These are phyloP conservation scores for Sebastes steindachneri DNA, from an alignment of 2,797 vertebrate species.

Conservation along the genomic window DNA sequence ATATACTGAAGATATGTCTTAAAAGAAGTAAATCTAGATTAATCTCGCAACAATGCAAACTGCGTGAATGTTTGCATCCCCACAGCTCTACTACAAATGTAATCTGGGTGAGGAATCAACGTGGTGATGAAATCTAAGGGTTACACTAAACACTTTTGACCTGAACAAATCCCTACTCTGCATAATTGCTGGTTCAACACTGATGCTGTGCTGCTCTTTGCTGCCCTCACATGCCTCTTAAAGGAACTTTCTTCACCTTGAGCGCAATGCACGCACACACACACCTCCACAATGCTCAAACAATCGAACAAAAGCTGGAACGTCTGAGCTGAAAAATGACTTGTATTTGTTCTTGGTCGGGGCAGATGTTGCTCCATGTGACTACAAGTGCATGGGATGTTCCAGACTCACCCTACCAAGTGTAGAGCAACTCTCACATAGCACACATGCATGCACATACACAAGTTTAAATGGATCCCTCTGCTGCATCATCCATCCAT, in stretches of 20 bases:
- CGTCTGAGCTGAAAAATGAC: not conserved
- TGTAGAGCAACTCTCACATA: not conserved
- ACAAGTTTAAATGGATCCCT: not conserved
- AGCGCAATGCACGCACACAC: constrained; percentile 32
- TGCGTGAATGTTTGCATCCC: not conserved
- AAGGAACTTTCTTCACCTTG: constrained; percentile 54
- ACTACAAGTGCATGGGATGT: not conserved
- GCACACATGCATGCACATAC: not conserved
- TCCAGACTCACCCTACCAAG: not conserved
- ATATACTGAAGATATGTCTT: too few species aligned
- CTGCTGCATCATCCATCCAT: not conserved
- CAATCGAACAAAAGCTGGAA: not conserved
- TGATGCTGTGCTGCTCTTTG: constrained; percentile 58
- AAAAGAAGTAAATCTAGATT: not conserved
- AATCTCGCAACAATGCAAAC: not conserved
- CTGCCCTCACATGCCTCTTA: constrained; percentile 67
- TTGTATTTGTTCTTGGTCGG: not conserved
- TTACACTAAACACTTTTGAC: not conserved
- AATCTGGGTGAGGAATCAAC: not conserved
- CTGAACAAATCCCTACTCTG: not conserved
- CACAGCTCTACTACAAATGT: not conserved
- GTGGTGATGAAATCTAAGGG: not conserved
- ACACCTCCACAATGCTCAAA: not conserved
- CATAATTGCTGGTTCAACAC: not conserved
- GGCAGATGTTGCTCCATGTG: not conserved